Evolutionary conservation across 2,797 vertebrate genomes (phyloP).

Genomic region (Picus viridis): DNA sequence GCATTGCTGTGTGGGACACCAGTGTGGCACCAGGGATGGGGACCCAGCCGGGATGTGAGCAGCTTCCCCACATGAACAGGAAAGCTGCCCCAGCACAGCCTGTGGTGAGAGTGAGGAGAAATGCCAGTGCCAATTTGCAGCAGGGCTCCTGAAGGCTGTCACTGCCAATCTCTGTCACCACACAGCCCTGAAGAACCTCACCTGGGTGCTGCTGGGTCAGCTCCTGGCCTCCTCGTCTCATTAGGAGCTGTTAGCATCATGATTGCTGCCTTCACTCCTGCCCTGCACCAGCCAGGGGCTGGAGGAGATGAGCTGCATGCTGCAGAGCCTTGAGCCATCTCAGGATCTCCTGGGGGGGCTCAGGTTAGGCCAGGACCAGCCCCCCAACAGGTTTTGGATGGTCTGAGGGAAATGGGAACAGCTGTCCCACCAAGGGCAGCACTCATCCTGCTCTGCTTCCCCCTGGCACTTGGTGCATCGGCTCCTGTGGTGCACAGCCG

Average conservation of each 20-base stretch:
- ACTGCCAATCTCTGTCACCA: neutral
- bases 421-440: neutral
- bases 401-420: neutral
- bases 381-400: neutral
- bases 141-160: neutral
- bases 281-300: neutral
- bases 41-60: neutral
- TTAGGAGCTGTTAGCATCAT: neutral
- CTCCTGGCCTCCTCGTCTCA: neutral
- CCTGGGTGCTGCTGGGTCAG: neutral
- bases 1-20: neutral
- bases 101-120: neutral
- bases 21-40: neutral
- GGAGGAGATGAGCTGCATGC: neutral
- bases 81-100: neutral
- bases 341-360: neutral
- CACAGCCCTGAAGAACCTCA: neutral
- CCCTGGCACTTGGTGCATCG: neutral
- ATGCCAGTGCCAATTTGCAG: conserved; percentile 8
- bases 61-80: fast-evolving
- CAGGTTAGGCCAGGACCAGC: neutral
- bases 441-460: neutral
- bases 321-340: fast-evolving
- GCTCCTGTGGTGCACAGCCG: neutral
- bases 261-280: neutral